Conservation (phyloP, 2,888 invertebrate species). For the Sesia apiformis region DNA sequence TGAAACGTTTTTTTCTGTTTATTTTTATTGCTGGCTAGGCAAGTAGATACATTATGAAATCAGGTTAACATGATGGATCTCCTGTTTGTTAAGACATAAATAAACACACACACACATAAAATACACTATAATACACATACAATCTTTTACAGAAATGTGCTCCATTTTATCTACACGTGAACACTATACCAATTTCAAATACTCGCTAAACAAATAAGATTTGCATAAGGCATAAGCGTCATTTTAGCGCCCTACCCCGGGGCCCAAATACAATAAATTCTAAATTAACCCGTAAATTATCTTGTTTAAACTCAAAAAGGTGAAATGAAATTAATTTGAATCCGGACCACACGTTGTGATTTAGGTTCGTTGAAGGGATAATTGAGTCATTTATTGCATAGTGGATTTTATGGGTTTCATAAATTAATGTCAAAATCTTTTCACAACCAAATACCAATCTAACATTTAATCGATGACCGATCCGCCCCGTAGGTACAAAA, state of each 20-base stretch:
- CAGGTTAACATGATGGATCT: too few relatives aligned
- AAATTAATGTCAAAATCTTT: too few relatives aligned
- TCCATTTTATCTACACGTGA: background rate
- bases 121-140: too few relatives aligned
- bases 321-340: conserved; percentile 38
- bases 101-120: too few relatives aligned
- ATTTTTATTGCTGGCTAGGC: too few relatives aligned
- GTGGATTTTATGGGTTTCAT: background rate
- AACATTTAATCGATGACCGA: too few relatives aligned
- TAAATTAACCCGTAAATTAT: conserved; percentile 46
- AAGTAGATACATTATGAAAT: too few relatives aligned
- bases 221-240: conserved; percentile 9
- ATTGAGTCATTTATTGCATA: background rate
- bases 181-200: background rate
- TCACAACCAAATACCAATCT: too few relatives aligned
- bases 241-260: conserved; percentile 12
- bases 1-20: too few relatives aligned
- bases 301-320: conserved; percentile 45
- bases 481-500: too few relatives aligned
- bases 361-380: conserved; percentile 19
- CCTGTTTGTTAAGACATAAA: too few relatives aligned
- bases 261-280: conserved; percentile 37
- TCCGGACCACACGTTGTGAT: conserved; percentile 29
- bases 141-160: too few relatives aligned
- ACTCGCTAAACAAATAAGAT: background rate